Evolutionary conservation across 2,797 vertebrate species (phyloP), one percentile per base, ranked within the genome.

Genomic region (Periophthalmus magnuspinnatus): DNA sequence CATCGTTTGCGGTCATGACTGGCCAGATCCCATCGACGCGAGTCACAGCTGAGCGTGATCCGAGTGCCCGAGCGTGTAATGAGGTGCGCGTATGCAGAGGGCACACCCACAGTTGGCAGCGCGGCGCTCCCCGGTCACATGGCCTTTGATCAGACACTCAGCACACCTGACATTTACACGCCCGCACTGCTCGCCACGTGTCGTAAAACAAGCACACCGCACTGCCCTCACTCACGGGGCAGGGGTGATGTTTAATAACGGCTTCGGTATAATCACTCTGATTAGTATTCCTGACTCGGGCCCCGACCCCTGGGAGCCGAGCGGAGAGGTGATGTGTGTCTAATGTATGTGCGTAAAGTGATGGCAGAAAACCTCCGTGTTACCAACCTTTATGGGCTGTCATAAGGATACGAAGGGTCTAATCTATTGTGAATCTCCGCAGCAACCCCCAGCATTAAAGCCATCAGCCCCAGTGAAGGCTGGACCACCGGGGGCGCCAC

Each of bases 231-330:
- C 83, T 82, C 77, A 59, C 82, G 67, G 90, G 91, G 90, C 95
- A 95, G 93, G 86, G 93, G 96, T 96, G 96, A 97, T 97, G 96
- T 98, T 97, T 98, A 98, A 98, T 98, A 98, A 98, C 95, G 93
- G 95, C 91, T 81, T 89, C 90, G 93, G 92, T 95, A 96, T 97
- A 96, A 97, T 97, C 95, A 96, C 95, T 91, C 90, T 94, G 95
- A 99, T 99, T 99, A 97, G 95, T 95, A 98, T 98, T 96, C 95
- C 91, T 92, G 83, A 89, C 93, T 94, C 91, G 62, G 90, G 88
- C 76, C 90, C 90, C 90, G 91, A 95, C 95, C 96, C 95, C 93
- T 92, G 95, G 95, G 96, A 97, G 82, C 70, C 3, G 74, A 77
- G 86, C 72, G 75, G 58, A 87, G 71, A 77, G 86, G 81, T 82